Evolutionary conservation across 2,113 vertebrate genomes (phyloP).

Genomic region (Corythaeola cristata): DNA sequence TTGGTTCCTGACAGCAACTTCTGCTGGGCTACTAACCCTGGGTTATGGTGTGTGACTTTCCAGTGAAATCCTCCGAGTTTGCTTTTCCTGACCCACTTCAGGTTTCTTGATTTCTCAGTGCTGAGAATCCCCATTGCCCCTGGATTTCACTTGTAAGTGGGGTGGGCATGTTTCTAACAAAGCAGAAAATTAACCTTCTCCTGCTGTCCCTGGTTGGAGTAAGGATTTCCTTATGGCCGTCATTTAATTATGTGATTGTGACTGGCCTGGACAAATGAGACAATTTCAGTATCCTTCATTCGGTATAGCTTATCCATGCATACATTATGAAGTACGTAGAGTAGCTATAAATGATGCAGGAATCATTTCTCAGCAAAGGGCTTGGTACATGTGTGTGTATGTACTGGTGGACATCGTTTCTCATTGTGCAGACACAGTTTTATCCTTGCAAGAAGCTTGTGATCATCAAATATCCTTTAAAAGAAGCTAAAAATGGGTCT

Average conservation of each 20-base stretch:
- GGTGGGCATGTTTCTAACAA: background rate
- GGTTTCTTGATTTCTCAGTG: background rate
- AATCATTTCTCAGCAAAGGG: background rate
- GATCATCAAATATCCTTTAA: background rate
- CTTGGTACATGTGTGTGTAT: background rate
- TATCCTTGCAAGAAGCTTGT: background rate
- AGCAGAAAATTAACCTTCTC: background rate
- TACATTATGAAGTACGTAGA: background rate
- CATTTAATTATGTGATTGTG: background rate
- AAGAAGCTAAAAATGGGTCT: constrained; percentile 2
- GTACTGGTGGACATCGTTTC: background rate
- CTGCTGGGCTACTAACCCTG: background rate
- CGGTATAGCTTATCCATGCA: background rate
- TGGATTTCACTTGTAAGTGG: background rate
- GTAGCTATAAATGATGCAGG: constrained; percentile 2
- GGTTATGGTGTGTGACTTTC: background rate
- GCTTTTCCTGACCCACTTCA: background rate
- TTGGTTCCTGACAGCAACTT: background rate
- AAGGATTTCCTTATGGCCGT: background rate
- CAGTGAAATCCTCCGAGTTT: background rate
- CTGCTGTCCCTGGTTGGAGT: background rate
- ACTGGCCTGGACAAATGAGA: background rate
- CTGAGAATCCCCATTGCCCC: background rate
- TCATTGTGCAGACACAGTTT: background rate
- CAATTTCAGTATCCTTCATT: background rate